Conservation (phyloP, 23 tunicate genomes). For the Halocynthia aurantium region DNA sequence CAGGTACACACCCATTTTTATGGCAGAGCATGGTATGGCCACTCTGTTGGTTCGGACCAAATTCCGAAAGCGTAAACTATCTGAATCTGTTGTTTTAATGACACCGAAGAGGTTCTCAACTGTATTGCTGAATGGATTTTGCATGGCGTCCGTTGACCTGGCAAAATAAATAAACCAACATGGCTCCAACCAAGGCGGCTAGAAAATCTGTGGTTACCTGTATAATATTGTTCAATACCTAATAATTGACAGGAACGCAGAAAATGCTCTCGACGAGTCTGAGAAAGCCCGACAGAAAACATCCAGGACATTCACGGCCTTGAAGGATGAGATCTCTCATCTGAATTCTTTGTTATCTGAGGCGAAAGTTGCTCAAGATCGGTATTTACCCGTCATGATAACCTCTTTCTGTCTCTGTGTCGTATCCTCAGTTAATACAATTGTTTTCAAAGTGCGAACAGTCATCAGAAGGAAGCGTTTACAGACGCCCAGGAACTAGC, state of each 20-base stretch:
- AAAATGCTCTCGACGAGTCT: slow-evolving; percentile 23
- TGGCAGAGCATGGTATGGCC: no score
- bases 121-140: no score
- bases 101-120: no score
- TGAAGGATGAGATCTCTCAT: slow-evolving; percentile 17
- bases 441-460: background rate
- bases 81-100: no score
- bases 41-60: no score
- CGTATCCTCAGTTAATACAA: background rate
- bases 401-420: background rate
- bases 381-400: background rate
- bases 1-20: no score
- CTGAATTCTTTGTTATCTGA: slow-evolving; percentile 6
- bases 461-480: background rate
- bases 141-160: no score
- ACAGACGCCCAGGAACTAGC: slow-evolving; percentile 7
- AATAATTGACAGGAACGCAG: slow-evolving; percentile 9
- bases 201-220: no score
- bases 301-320: background rate
- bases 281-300: slow-evolving; percentile 23
- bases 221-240: no score
- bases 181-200: no score
- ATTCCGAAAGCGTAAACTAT: no score
- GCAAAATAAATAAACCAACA: no score
- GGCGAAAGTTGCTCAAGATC: slow-evolving; percentile 21